Evolutionary conservation across 2,113 vertebrate genomes (phyloP).

Genomic region (Pithys albifrons): DNA sequence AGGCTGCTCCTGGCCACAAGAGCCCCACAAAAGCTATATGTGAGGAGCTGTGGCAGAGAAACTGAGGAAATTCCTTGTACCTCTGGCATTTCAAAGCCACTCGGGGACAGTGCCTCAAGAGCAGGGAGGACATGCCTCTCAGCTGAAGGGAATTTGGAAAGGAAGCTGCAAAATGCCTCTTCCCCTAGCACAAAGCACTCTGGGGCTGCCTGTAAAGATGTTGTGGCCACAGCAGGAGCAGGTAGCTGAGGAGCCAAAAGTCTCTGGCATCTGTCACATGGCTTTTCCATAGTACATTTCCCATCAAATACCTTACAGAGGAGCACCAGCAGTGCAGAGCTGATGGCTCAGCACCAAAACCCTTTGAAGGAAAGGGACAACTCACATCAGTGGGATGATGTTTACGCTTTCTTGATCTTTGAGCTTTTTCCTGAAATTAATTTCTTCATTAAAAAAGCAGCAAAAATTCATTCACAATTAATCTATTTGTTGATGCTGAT

Average conservation of each 20-base stretch:
- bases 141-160: neutral
- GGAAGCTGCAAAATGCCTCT: neutral
- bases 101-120: neutral
- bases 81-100: neutral
- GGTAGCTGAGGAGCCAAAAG: neutral
- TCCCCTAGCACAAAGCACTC: rapidly evolving
- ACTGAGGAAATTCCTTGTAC: neutral
- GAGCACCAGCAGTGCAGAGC: neutral
- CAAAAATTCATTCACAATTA: neutral
- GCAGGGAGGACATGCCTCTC: neutral
- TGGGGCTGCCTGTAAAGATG: neutral
- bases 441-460: neutral
- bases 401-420: neutral
- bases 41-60: neutral
- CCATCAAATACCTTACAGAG: neutral
- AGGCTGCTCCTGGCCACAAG: rapidly evolving
- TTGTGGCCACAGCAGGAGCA: neutral
- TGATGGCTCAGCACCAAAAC: neutral
- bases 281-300: neutral
- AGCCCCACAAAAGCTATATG: neutral
- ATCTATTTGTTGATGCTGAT: neutral
- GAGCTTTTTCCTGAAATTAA: neutral
- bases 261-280: neutral
- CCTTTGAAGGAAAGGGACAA: neutral
- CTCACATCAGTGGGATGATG: neutral